Base-by-base conservation (phyloP, 64 coral and sea anemone genomes). In the Montipora capricornis region DNA sequence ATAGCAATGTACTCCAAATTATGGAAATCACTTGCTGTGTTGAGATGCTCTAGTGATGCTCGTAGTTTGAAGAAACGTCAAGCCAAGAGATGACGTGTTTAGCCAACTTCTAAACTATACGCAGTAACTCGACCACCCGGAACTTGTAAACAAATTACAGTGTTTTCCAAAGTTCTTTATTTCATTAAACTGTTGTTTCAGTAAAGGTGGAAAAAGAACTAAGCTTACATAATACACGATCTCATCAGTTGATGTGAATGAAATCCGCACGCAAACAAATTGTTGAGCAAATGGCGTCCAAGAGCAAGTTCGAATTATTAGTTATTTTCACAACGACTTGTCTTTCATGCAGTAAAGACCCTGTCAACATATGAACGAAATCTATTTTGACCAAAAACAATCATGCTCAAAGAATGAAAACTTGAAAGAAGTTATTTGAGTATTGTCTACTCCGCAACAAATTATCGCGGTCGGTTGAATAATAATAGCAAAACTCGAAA, bases 141-240 rank as follows among this genome's bases (percentile, higher is more conserved):
- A 78, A 76, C 61, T 45, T 46, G 29, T 44, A 46, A 78, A 49
- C 76, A 45, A 37, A 50, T 49, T 48, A 49, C 44, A 49, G 11
- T 17, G 45, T 78, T 78, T 78, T 78, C 6, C 44, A 78, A 17
- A 78, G 45, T 50, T 45, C 45, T 76, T 78, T 19, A 78, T 78
- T 78, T 49, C 9, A 5, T 49, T 17, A 3, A 78, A 48, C 49
- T 78, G 76, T 78, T 78, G 76, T 78, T 78, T 78, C 76, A 20
- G 15, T 49, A 49, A 5, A 4, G 44, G 14, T 5, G 44, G 46
- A 78, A 17, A 4, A 15, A 48, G 44, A 49, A 76, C 3, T 49
- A 16, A 78, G 44, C 37, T 37, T 37, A 37, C 37, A 37, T 47
- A 78, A 78, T 78, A 48, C 76, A 50, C 44, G 76, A 78, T 50